Evolutionary conservation across 1,140 invertebrate species (phyloP).

Genomic region (Stegodyphus dumicola): DNA sequence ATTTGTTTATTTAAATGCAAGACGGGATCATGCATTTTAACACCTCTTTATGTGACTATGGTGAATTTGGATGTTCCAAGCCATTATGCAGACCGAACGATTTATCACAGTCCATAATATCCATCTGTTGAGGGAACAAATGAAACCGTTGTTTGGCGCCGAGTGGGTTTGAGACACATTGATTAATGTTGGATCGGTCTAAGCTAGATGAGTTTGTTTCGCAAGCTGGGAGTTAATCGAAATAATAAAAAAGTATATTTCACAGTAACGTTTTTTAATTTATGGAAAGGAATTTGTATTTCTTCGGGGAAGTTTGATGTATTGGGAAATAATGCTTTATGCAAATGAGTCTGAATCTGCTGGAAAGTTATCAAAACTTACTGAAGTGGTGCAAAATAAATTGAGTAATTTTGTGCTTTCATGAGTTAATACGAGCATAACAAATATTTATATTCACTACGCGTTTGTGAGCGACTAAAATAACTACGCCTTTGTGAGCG

Average conservation of each 20-base stretch:
- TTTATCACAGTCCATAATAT: constrained; percentile 35
- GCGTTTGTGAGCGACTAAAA: too few species aligned
- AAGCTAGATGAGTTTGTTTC: constrained; percentile 13
- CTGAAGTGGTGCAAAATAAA: too few species aligned
- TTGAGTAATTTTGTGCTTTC: too few species aligned
- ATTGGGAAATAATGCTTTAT: too few species aligned
- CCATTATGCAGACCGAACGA: constrained; percentile 24
- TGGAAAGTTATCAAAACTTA: too few species aligned
- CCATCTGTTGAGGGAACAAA: constrained; percentile 33
- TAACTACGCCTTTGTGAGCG: too few species aligned
- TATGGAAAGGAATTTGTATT: too few species aligned
- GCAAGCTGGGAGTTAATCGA: background rate
- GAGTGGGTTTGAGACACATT: constrained; percentile 13
- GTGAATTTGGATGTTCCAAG: constrained; percentile 21
- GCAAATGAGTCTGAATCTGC: too few species aligned
- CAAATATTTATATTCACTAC: too few species aligned
- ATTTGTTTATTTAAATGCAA: constrained; percentile 38
- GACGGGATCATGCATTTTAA: constrained; percentile 38
- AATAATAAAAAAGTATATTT: background rate
- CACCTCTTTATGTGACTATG: constrained; percentile 30
- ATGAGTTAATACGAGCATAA: too few species aligned
- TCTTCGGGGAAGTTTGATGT: too few species aligned
- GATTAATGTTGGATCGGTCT: constrained; percentile 29
- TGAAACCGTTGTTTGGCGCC: constrained; percentile 20
- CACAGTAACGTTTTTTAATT: background rate